Conservation (phyloP, 2,888 invertebrate species). For the Coelinius sp. region DNA sequence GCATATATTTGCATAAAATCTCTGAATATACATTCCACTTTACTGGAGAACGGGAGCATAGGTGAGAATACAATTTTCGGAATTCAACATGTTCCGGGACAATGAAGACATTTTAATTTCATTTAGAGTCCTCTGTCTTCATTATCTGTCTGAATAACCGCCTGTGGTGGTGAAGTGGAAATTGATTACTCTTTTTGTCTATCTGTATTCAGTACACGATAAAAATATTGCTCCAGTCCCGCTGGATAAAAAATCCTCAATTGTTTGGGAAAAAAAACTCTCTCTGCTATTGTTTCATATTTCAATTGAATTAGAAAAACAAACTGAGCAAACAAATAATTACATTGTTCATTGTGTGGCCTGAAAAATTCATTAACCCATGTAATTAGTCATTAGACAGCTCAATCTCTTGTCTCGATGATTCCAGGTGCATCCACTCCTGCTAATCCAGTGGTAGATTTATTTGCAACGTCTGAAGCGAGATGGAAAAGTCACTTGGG, state of each 20-base stretch:
- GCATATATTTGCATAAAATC: slow-evolving; percentile 39
- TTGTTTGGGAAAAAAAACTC: no score
- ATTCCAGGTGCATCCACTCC: slow-evolving; percentile 50
- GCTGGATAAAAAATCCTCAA: no score
- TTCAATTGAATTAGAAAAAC: no score
- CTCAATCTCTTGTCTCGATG: background rate
- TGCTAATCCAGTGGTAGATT: slow-evolving; percentile 55
- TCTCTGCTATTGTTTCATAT: no score
- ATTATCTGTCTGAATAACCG: background rate
- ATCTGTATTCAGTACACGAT: slow-evolving; percentile 1
- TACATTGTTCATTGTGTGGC: no score
- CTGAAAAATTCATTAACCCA: no score
- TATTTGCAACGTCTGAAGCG: slow-evolving; percentile 67
- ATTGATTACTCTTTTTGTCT: slow-evolving; percentile 33
- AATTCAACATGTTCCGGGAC: background rate
- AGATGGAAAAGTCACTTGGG: slow-evolving; percentile 73
- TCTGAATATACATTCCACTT: background rate
- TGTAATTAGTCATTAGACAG: no score
- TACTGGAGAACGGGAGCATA: background rate
- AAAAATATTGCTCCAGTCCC: no score
- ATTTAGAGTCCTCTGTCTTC: background rate
- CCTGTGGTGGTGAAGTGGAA: background rate
- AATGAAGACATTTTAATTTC: background rate
- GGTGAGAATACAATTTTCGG: slow-evolving; percentile 3
- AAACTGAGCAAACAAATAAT: no score